Percentiles rank a stretch among this genome's conserved stretches.
These are phyloP conservation scores for Pseudococcus jackbeardsleyi DNA, from an alignment of 2,888 invertebrate species.

Conservation along the genomic window DNA sequence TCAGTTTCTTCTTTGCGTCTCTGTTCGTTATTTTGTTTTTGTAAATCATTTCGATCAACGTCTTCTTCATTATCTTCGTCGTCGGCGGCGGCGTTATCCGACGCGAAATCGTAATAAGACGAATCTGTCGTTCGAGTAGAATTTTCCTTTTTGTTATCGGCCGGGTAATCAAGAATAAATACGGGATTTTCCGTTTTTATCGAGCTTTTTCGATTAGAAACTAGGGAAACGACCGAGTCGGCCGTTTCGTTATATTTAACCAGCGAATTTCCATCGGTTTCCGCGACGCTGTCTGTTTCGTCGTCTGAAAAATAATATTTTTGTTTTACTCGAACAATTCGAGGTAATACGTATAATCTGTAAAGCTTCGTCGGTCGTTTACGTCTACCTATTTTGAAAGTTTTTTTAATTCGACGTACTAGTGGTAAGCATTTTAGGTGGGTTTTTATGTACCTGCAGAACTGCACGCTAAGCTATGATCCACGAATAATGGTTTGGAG, in stretches of 20 bases:
- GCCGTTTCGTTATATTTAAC: slow-evolving; percentile 47
- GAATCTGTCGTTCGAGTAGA: slow-evolving; percentile 63
- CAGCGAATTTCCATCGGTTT: neutral
- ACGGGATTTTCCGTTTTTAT: slow-evolving; percentile 3
- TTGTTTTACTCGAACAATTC: neutral
- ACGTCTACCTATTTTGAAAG: neutral
- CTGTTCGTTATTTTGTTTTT: slow-evolving; percentile 66
- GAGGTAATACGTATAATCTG: neutral
- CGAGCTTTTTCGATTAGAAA: slow-evolving; percentile 31
- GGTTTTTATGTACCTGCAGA: neutral
- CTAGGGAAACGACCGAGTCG: slow-evolving; percentile 22
- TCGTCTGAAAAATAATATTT: slow-evolving; percentile 36
- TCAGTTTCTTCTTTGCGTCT: slow-evolving; percentile 66
- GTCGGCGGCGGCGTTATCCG: slow-evolving; percentile 67
- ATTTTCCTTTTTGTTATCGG: slow-evolving; percentile 58
- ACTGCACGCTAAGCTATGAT: slow-evolving; percentile 70
- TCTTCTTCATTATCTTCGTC: slow-evolving; percentile 67
- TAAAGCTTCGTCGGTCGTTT: neutral
- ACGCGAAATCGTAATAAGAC: slow-evolving; percentile 63
- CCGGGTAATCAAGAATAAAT: slow-evolving; percentile 37
- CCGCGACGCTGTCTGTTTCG: slow-evolving; percentile 6
- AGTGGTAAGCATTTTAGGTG: neutral
- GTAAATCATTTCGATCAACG: slow-evolving; percentile 68
- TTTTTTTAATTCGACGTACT: neutral
- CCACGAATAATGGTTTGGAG: slow-evolving; percentile 73